Percentiles rank a stretch among this genome's conserved stretches.
Evolutionary conservation across 2,888 invertebrate species (phyloP).

Genomic region (Hedya salicella): DNA sequence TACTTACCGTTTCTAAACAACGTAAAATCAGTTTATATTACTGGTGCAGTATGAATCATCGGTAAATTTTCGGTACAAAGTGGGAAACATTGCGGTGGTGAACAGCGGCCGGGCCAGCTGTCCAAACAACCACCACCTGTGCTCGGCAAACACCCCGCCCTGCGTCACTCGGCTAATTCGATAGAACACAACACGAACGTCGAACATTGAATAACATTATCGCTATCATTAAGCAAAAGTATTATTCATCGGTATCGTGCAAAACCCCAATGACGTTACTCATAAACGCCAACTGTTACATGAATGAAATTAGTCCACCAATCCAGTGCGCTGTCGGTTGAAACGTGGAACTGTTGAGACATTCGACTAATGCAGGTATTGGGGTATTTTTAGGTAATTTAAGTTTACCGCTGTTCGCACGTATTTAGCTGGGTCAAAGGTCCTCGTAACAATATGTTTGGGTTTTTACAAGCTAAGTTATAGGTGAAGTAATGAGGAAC

Average conservation of each 20-base stretch:
- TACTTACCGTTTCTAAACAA: not conserved
- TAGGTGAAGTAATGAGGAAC: conserved; percentile 21
- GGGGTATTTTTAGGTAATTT: conserved; percentile 24
- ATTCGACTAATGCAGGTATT: not conserved
- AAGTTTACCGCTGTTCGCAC: conserved; percentile 25
- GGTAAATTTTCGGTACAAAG: conserved; percentile 46
- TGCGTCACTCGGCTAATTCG: conserved; percentile 77
- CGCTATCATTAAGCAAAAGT: conserved; percentile 58
- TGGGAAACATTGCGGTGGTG: conserved; percentile 47
- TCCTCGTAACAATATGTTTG: conserved; percentile 21
- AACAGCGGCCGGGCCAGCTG: conserved; percentile 61
- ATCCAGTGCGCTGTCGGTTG: not conserved
- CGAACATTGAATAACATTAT: conserved; percentile 60
- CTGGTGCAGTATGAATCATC: conserved; percentile 59
- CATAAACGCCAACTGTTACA: conserved; percentile 49
- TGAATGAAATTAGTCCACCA: conserved; percentile 56
- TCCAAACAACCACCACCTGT: conserved; percentile 66
- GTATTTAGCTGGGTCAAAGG: conserved; percentile 26
- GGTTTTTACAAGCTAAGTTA: conserved; percentile 33
- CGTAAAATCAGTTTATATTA: not conserved
- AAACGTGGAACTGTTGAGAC: not conserved
- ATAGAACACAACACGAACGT: conserved; percentile 59
- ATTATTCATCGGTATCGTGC: conserved; percentile 53
- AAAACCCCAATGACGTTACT: conserved; percentile 53
- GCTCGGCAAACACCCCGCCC: conserved; percentile 56